These are phyloP conservation scores for Sinocyclocheilus grahami DNA, from an alignment of 2,113 vertebrate species.

Conservation along the genomic window DNA sequence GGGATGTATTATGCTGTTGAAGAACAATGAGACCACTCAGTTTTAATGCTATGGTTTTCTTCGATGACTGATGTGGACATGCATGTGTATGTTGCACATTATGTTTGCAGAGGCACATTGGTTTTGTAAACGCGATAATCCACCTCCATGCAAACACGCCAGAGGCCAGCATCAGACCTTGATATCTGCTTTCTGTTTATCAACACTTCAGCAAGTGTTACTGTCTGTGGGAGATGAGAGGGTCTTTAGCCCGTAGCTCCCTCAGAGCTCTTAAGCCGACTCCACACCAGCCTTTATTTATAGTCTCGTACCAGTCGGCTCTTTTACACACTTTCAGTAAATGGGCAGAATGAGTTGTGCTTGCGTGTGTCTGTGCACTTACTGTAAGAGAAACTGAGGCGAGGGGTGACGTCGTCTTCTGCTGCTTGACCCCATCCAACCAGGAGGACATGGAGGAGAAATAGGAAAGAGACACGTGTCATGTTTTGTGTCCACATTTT, in stretches of 20 bases:
- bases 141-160: conserved; percentile 24
- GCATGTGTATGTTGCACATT: not conserved
- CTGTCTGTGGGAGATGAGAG: conserved; percentile 36
- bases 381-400: conserved; percentile 77
- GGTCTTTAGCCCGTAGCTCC: conserved; percentile 46
- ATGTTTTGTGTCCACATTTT: conserved; percentile 64
- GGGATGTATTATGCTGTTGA: not conserved
- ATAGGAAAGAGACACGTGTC: conserved; percentile 60
- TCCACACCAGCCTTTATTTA: conserved; percentile 42
- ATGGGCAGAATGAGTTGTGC: conserved; percentile 20
- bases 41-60: not conserved
- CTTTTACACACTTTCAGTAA: conserved; percentile 29
- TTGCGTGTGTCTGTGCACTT: conserved; percentile 58
- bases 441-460: conserved; percentile 54
- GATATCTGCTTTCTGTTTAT: conserved; percentile 51
- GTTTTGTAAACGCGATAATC: conserved; percentile 21
- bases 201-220: conserved; percentile 54
- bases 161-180: not conserved
- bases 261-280: conserved; percentile 37
- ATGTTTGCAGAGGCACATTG: not conserved
- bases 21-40: not conserved
- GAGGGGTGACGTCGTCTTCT: conserved; percentile 76
- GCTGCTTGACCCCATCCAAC: conserved; percentile 55
- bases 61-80: not conserved
- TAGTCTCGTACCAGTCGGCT: conserved; percentile 11